Percentiles rank a stretch among this genome's conserved stretches.
Conservation (phyloP, 1,140 invertebrate genomes). For the Ericerus pela region DNA sequence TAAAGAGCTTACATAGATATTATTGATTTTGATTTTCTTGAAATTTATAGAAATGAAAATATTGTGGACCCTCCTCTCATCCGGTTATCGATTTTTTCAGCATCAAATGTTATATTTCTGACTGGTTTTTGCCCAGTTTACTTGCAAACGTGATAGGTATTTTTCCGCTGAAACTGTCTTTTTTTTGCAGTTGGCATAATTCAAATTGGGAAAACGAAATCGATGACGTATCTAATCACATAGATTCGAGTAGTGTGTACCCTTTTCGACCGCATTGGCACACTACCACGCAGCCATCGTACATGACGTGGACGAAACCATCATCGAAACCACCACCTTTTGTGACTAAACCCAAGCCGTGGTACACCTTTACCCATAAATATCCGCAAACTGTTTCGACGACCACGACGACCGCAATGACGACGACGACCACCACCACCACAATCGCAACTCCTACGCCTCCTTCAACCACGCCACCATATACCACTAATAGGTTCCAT, state of each 20-base stretch:
- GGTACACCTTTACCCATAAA: not conserved
- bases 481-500: conserved; percentile 26
- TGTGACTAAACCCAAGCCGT: conserved; percentile 16
- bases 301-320: conserved; percentile 3
- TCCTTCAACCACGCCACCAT: conserved; percentile 24
- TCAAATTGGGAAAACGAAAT: conserved; percentile 13
- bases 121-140: no score
- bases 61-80: no score
- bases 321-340: conserved; percentile 2
- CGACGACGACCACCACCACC: conserved; percentile 22
- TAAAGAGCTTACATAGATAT: no score
- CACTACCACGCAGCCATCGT: not conserved
- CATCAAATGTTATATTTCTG: no score
- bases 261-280: not conserved
- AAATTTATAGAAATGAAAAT: no score
- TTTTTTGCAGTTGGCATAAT: not conserved
- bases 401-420: conserved; percentile 26
- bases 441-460: conserved; percentile 26
- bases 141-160: no score
- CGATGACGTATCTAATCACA: conserved; percentile 12
- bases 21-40: no score
- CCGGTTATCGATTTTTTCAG: no score
- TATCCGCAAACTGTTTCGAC: conserved; percentile 15
- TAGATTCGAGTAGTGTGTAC: conserved; percentile 13
- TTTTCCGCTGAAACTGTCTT: no score